Conservation (phyloP, 1,140 invertebrate genomes). For the Diuraphis noxia region DNA sequence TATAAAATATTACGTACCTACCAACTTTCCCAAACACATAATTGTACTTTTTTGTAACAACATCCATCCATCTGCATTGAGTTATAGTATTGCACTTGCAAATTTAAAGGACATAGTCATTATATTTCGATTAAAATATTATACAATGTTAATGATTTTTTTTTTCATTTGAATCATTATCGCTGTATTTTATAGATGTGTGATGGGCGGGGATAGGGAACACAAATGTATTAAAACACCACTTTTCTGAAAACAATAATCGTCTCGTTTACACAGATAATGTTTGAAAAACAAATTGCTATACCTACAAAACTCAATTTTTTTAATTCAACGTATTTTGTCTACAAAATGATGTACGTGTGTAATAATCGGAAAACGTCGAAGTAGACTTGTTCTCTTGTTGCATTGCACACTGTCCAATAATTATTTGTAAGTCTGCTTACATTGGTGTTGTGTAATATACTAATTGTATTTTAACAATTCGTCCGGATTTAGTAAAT, state of each 20-base stretch:
- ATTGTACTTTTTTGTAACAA: too few species aligned
- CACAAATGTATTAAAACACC: too few species aligned
- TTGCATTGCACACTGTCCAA: not conserved
- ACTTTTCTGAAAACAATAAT: too few species aligned
- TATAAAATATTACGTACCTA: too few species aligned
- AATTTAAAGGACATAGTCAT: not conserved
- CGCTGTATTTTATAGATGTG: not conserved
- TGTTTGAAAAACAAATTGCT: too few species aligned
- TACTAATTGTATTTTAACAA: not conserved
- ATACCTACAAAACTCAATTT: not conserved
- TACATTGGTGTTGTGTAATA: not conserved
- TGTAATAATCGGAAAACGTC: not conserved
- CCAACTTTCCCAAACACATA: too few species aligned
- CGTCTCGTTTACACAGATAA: too few species aligned
- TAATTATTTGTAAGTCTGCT: not conserved
- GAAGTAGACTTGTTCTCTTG: not conserved
- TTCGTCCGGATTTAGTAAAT: not conserved
- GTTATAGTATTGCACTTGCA: not conserved
- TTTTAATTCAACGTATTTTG: not conserved
- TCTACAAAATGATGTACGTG: not conserved
- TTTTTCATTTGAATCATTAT: not conserved
- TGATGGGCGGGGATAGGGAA: not conserved
- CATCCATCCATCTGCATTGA: too few species aligned
- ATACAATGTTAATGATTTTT: too few species aligned
- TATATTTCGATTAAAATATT: not conserved